A percentile compares a stretch with the other conserved stretches of the same genome.
These are phyloP conservation scores for Sturnira hondurensis DNA, from an alignment of 2,113 vertebrate species.

Conservation along the genomic window DNA sequence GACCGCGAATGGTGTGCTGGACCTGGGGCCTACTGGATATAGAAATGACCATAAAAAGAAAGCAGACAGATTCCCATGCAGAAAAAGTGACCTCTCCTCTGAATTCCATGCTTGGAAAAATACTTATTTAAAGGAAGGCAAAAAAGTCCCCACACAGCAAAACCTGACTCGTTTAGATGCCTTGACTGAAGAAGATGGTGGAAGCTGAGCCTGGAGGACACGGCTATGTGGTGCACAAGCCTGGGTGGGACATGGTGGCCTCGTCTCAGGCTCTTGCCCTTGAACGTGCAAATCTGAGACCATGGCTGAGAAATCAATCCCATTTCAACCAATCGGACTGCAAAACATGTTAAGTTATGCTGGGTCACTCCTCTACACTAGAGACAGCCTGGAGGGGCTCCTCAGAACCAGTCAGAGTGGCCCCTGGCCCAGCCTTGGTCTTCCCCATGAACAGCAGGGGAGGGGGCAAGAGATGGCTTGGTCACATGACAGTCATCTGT, in stretches of 20 bases:
- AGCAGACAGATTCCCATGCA: conserved; percentile 64
- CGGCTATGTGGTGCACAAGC: fast-evolving
- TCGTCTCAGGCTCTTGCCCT: background rate
- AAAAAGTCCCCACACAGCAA: conserved; percentile 34
- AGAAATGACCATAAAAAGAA: conserved; percentile 75
- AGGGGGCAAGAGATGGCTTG: background rate
- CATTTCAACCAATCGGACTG: background rate
- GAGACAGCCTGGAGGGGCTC: background rate
- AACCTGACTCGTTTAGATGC: conserved; percentile 44
- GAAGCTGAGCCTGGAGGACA: background rate
- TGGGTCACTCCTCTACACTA: background rate
- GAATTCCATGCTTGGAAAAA: conserved; percentile 72
- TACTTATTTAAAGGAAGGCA: conserved; percentile 59
- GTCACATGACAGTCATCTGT: background rate
- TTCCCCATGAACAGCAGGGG: background rate
- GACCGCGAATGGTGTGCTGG: background rate
- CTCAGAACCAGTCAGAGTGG: background rate
- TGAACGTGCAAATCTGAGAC: background rate
- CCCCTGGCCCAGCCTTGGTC: background rate
- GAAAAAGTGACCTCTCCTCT: conserved; percentile 73
- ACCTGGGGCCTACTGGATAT: conserved; percentile 60
- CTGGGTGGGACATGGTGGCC: too few species aligned
- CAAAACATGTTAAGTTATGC: background rate
- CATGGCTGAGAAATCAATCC: background rate
- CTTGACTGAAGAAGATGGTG: background rate